These are phyloP conservation scores for Recurvirostra avosetta DNA, from an alignment of 2,113 vertebrate species.

Conservation along the genomic window DNA sequence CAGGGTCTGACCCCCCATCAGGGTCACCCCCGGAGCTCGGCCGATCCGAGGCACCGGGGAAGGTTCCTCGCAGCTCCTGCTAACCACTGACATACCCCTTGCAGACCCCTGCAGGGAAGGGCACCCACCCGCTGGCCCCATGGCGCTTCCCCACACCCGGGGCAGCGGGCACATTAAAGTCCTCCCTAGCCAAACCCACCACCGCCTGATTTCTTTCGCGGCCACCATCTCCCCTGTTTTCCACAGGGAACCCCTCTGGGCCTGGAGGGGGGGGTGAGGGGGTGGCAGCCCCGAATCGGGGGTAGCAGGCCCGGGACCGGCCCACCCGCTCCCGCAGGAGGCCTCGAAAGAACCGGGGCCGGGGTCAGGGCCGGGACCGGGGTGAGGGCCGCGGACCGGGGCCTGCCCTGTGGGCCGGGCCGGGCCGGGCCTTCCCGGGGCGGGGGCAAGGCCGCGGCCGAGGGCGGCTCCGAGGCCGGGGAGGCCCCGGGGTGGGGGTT, in stretches of 20 bases:
- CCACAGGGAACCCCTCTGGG: rapidly evolving
- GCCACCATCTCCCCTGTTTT: rapidly evolving
- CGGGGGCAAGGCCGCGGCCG: too few relatives aligned
- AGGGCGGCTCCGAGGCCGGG: too few relatives aligned
- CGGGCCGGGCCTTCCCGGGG: neutral
- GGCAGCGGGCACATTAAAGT: neutral
- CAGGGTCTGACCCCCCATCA: rapidly evolving
- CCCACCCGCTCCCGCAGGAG: neutral
- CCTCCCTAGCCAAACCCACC: neutral
- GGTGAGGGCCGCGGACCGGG: too few relatives aligned
- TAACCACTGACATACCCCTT: rapidly evolving
- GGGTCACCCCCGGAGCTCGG: rapidly evolving
- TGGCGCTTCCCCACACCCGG: rapidly evolving
- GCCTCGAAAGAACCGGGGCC: rapidly evolving
- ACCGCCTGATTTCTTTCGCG: rapidly evolving
- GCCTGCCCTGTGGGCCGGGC: too few relatives aligned
- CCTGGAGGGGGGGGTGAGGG: too few relatives aligned
- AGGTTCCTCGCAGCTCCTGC: neutral
- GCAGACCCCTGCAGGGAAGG: neutral
- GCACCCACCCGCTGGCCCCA: rapidly evolving
- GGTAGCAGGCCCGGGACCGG: rapidly evolving
- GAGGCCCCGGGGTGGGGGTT: neutral
- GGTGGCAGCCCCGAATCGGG: too few relatives aligned
- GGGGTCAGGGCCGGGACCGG: neutral
- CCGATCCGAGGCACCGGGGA: neutral